Evolutionary conservation across 1,140 invertebrate genomes (phyloP).

Genomic region (Drosophila prosaltans): DNA sequence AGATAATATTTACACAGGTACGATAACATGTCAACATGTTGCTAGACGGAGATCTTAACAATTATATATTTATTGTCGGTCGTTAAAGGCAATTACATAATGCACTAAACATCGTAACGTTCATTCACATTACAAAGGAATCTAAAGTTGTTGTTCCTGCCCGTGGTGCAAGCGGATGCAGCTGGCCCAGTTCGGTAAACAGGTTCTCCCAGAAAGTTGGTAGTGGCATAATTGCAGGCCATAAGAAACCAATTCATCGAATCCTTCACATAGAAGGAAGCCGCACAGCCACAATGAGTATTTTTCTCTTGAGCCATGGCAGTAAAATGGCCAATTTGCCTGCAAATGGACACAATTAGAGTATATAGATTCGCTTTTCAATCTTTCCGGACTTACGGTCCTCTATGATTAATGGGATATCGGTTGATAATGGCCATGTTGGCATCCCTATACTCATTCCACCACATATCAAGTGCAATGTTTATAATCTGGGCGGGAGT

Average conservation of each 20-base stretch:
- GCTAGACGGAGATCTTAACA: background rate
- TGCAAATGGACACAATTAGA: background rate
- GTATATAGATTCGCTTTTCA: background rate
- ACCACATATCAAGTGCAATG: slow-evolving; percentile 32
- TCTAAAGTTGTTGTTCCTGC: background rate
- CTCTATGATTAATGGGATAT: slow-evolving; percentile 23
- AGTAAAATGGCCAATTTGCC: slow-evolving; percentile 45
- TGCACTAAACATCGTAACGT: background rate
- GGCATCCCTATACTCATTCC: slow-evolving; percentile 36
- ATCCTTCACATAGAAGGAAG: slow-evolving; percentile 13
- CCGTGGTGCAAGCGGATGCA: background rate
- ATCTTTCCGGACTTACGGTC: slow-evolving; percentile 29
- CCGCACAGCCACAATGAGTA: slow-evolving; percentile 54
- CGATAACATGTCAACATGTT: background rate
- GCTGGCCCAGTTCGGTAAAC: background rate
- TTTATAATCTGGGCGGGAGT: slow-evolving; percentile 12
- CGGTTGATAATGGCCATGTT: slow-evolving; percentile 29
- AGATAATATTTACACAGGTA: background rate
- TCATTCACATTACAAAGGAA: background rate
- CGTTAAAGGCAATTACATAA: too few species aligned
- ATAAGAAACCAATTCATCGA: background rate
- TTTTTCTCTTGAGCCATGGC: slow-evolving; percentile 52
- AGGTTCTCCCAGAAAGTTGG: background rate
- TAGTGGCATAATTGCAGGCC: slow-evolving; percentile 5
- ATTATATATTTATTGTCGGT: too few species aligned